Percentiles rank a stretch among this genome's conserved stretches.
Conservation (phyloP, 1,140 invertebrate species). For the Oedothorax gibbosus region DNA sequence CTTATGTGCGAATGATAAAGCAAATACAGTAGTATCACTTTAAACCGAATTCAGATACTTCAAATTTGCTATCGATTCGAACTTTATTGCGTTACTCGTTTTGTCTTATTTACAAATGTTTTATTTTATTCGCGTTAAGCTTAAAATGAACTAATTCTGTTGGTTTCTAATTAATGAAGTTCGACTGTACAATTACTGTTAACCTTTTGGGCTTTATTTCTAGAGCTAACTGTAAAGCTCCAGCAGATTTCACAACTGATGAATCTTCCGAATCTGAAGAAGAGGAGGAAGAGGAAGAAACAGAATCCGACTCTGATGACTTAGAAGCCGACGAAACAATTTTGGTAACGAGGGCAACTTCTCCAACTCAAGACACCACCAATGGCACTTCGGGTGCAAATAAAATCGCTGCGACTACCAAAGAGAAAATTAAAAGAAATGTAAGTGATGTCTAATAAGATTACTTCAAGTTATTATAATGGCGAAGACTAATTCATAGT, state of each 20-base stretch:
- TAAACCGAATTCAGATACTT: no score
- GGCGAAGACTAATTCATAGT: no score
- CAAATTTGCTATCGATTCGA: no score
- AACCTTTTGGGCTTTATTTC: background rate
- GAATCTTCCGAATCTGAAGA: constrained; percentile 26
- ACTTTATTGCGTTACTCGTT: no score
- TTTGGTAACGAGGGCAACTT: constrained; percentile 37
- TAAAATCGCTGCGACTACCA: constrained; percentile 25
- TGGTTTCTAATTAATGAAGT: no score
- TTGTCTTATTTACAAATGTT: no score
- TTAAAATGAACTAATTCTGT: no score
- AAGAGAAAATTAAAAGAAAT: constrained; percentile 43
- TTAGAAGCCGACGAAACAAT: constrained; percentile 22
- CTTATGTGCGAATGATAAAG: no score
- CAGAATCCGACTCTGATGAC: constrained; percentile 3
- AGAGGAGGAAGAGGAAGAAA: constrained; percentile 21
- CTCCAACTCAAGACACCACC: constrained; percentile 4
- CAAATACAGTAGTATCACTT: no score
- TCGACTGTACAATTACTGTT: background rate
- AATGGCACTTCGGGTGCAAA: constrained; percentile 29
- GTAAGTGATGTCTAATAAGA: constrained; percentile 5
- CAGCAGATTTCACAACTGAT: constrained; percentile 61
- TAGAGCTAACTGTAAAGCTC: constrained; percentile 48
- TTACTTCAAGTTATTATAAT: no score
- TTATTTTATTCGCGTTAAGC: no score